Conservation (phyloP, 2,113 vertebrate genomes). For the Lophius piscatorius region DNA sequence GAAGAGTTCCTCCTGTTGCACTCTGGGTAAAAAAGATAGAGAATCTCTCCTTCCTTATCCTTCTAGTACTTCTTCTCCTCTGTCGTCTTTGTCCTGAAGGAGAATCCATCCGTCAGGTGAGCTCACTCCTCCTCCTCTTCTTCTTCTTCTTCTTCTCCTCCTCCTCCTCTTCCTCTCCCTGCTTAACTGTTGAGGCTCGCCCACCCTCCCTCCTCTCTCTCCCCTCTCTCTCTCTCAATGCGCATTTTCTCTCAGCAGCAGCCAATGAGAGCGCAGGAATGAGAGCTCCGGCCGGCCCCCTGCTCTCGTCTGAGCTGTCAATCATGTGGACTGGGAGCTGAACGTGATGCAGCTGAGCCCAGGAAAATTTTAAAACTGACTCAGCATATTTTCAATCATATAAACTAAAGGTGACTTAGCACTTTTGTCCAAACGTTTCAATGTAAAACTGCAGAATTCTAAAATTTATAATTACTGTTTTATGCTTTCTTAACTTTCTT, state of each 20-base stretch:
- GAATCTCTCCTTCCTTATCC: slow-evolving; percentile 19
- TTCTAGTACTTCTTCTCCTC: slow-evolving; percentile 13
- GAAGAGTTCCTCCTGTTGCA: slow-evolving; percentile 59
- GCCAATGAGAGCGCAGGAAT: slow-evolving; percentile 51
- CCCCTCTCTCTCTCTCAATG: slow-evolving; percentile 60
- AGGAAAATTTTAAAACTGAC: not conserved
- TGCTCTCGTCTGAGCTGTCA: slow-evolving; percentile 52
- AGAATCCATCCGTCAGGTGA: slow-evolving; percentile 47
- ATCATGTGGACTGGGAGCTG: slow-evolving; percentile 43
- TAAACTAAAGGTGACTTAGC: not conserved
- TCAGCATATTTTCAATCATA: not conserved
- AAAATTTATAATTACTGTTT: too few relatives aligned
- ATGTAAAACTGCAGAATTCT: not conserved
- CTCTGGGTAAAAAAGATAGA: slow-evolving; percentile 4
- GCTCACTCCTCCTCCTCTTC: slow-evolving; percentile 9
- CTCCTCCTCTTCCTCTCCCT: slow-evolving; percentile 41
- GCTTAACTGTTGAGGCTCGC: slow-evolving; percentile 41
- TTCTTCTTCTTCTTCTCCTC: not conserved
- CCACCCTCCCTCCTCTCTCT: slow-evolving; percentile 12
- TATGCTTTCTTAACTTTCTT: too few relatives aligned
- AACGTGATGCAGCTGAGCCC: slow-evolving; percentile 34
- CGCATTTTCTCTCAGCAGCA: slow-evolving; percentile 71
- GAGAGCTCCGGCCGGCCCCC: slow-evolving; percentile 23
- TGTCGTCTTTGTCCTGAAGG: slow-evolving; percentile 46
- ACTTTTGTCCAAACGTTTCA: not conserved